Percentiles rank a stretch among this genome's conserved stretches.
phyloP scores from a whole-genome alignment of 2,113 vertebrate genomes.

The Puma concolor region DNA sequence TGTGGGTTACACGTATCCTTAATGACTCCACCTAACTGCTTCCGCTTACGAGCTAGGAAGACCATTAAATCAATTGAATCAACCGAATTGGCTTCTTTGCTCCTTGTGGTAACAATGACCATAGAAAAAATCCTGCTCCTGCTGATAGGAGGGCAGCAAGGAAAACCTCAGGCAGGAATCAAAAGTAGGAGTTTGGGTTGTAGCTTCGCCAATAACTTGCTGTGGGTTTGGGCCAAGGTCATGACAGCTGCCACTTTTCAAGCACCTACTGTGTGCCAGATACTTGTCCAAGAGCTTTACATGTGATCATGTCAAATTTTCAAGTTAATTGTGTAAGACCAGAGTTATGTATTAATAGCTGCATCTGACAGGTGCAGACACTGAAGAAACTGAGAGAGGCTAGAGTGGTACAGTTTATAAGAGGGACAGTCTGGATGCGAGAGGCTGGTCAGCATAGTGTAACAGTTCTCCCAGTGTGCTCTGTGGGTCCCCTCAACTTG shows the following conservation, averaged over 20 bases:
- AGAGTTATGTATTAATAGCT: background rate
- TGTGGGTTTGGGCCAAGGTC: background rate
- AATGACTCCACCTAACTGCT: background rate
- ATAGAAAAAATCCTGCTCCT: background rate
- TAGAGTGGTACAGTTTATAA: background rate
- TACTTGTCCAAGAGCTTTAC: background rate
- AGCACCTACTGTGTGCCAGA: background rate
- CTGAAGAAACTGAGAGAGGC: background rate
- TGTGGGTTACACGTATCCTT: background rate
- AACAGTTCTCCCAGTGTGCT: background rate
- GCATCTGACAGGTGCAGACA: background rate
- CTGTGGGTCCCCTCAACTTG: background rate
- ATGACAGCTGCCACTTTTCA: background rate
- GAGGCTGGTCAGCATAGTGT: rapidly evolving
- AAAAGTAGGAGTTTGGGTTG: background rate
- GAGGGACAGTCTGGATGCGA: background rate
- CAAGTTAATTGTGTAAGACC: background rate
- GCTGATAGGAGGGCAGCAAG: background rate
- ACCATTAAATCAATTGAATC: background rate
- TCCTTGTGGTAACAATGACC: background rate
- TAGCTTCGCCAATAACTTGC: background rate
- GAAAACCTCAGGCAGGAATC: background rate
- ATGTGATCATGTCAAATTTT: background rate
- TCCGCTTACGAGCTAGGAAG: background rate
- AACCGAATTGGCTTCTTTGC: background rate